phyloP scores from a whole-genome alignment of 2,888 invertebrate genomes.

The Microchrysa polita region DNA sequence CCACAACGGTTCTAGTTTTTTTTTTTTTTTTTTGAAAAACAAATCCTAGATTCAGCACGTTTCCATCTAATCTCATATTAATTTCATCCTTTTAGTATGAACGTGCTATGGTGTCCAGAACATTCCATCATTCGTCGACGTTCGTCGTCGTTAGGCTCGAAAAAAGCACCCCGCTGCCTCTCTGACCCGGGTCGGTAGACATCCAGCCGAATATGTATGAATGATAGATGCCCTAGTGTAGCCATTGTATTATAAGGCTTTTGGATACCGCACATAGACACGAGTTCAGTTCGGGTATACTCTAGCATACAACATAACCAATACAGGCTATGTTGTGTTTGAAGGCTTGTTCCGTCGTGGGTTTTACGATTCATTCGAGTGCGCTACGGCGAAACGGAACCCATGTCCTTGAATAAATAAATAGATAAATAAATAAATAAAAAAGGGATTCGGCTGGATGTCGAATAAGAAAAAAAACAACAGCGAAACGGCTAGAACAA shows the following conservation, averaged over 20 bases:
- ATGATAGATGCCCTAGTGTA: slow-evolving; percentile 27
- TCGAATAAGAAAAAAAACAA: too few species aligned
- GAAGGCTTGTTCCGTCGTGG: too few species aligned
- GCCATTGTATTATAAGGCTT: too few species aligned
- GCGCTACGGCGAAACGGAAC: background rate
- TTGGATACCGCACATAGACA: too few species aligned
- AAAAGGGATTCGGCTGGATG: slow-evolving; percentile 1
- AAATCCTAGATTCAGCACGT: background rate
- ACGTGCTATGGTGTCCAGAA: background rate
- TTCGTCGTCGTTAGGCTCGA: background rate
- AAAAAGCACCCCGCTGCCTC: background rate
- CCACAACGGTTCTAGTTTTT: background rate
- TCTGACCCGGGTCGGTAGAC: background rate
- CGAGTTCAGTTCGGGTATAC: too few species aligned
- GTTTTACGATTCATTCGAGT: slow-evolving; percentile 6
- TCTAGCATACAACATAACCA: too few species aligned
- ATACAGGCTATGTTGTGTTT: too few species aligned
- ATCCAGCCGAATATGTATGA: background rate
- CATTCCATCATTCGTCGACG: slow-evolving; percentile 25
- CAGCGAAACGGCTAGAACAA: too few species aligned
- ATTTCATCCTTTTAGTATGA: slow-evolving; percentile 37
- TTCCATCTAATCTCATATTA: slow-evolving; percentile 38
- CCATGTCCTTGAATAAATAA: slow-evolving; percentile 37
- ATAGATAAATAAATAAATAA: slow-evolving; percentile 18
- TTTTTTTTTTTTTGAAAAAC: too few species aligned